Conservation (phyloP, 2,113 vertebrate genomes). For the pig (Sus scrofa) region T2T-Sscrofa CM000817.6:155035501-155036000, state of each 20-base stretch:
- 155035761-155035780: constrained; percentile 25
- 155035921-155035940: not conserved
- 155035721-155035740: constrained; percentile 2
- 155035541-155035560: not conserved
- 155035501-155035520: not conserved
- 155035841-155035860: not conserved
- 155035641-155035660: not conserved
- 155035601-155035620: not conserved
- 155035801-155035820: not conserved
- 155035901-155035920: not conserved
- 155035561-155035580: constrained; percentile 19
- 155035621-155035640: not conserved
- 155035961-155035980: not conserved
- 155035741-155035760: not conserved
- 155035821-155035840: not conserved
- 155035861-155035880: not conserved
- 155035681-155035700: constrained; percentile 30
- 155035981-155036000: not conserved
- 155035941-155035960: not conserved
- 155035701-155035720: not conserved
- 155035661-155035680: not conserved
- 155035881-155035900: not conserved
- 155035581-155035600: not conserved
- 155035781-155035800: not conserved
- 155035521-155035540: not conserved